Conservation (phyloP, 2,888 invertebrate species). For the Melangyna quadrimaculata region DNA sequence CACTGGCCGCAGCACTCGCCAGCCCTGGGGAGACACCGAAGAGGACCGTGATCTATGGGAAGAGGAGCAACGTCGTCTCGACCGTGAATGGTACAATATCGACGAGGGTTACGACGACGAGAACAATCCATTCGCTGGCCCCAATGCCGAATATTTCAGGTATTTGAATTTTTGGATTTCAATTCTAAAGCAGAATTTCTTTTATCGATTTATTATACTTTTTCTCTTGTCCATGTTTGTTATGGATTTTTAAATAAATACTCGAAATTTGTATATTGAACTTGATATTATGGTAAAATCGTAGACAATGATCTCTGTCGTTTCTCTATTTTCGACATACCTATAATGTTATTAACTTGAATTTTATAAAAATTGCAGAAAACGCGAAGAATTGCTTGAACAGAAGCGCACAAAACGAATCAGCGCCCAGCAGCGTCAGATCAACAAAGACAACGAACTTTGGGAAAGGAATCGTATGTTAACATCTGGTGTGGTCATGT, state of each 20-base stretch:
- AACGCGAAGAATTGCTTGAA: constrained; percentile 96
- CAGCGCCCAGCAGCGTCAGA: constrained; percentile 97
- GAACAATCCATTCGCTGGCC: constrained; percentile 94
- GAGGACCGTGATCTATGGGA: constrained; percentile 93
- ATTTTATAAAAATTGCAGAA: constrained; percentile 81
- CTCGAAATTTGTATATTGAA: too few relatives aligned
- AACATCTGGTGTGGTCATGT: constrained; percentile 95
- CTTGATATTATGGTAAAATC: too few relatives aligned
- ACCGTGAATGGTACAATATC: constrained; percentile 98
- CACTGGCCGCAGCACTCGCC: constrained; percentile 79
- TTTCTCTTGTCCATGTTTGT: too few relatives aligned
- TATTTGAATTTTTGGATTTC: too few relatives aligned
- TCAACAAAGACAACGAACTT: constrained; percentile 98
- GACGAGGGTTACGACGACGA: constrained; percentile 97
- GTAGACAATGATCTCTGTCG: too few relatives aligned
- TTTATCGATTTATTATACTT: too few relatives aligned
- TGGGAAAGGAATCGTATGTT: constrained; percentile 99
- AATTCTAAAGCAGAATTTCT: not conserved
- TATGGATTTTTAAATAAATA: too few relatives aligned
- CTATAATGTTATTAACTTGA: not conserved
- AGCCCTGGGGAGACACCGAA: constrained; percentile 84
- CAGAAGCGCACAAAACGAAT: constrained; percentile 94
- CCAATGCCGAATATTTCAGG: constrained; percentile 93
- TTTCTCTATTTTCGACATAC: too few relatives aligned
- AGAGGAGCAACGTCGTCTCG: constrained; percentile 93